Base-by-base conservation (phyloP, 2,113 vertebrate genomes). In the Choloepus hoffmanni region DNA sequence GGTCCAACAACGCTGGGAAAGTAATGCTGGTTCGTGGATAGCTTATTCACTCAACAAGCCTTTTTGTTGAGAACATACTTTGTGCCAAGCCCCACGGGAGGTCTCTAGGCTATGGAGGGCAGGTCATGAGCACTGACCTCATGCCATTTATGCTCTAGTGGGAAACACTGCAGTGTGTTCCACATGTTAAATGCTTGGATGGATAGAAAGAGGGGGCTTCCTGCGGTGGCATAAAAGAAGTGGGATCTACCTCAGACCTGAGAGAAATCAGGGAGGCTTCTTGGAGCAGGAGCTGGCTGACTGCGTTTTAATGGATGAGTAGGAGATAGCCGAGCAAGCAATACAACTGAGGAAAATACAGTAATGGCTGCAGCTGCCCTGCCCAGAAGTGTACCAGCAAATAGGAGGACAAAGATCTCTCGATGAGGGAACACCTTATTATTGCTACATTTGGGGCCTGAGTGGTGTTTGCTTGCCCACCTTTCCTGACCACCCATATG, bases 371-470 rank as follows among this genome's bases (percentile, higher is more conserved):
- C 19, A 83, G 28, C 33, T 67, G 11, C 19, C 79, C 7, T 92
- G 40, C 40, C 76, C 48, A 36, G 95, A 85, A 8, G 73, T 58
- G 55, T 0, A 43, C 18, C 14, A 1, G 40, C 11, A 45, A 11
- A 60, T 1, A 70, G 4, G n/a, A 14, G 18, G 14, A 7, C 30
- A 72, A 72, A 12, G 53, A 58, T 43, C 14, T 9, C 79, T 62
- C 1, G 1, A 13, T 26, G 5, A 23, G 60, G 8, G 43, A 87
- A 26, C 0, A 53, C 43, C 12, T 48, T 16, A 33, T 11, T 10
- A 28, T 5, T 50, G 28, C 21, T n/a, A 40, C 8, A 23, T 12
- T 23, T 0, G 6, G 4, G 4, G 5, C 13, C 3, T 21, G 11
- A 53, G 30, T 62, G 16, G 5, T 1, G 18, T 15, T 60, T 67